Base-by-base conservation (phyloP, 2,888 invertebrate species). In the Dendrolimus pini region DNA sequence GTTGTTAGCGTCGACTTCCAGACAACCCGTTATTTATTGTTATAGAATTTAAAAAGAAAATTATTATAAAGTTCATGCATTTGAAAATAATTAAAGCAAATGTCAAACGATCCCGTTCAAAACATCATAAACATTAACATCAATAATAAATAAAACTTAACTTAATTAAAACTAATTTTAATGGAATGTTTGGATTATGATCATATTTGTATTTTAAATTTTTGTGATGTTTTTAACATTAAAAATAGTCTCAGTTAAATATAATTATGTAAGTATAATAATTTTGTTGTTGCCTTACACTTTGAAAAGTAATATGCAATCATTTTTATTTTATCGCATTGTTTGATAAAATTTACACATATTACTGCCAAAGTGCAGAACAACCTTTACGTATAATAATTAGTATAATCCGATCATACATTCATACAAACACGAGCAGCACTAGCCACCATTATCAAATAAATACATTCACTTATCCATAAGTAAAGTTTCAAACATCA, bases 131-230 rank as follows among this genome's bases (percentile, higher is more conserved):
- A 30, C 30, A 30, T 30, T 30, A 30, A 30, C 3, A 30, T 30
- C 30, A 30, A 30, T 30, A 30, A 30, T 30, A 30, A 30, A 30
- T 30, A 30, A 30, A 30, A 30, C 30, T 30, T 18, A 18, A 18
- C 18, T 18, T 67, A 68, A 66, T 59, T 61, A 68, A 71, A 64
- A 62, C 62, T 69, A 63, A 72, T 65, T 58, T 67, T 61, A 71
- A 76, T 83, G 85, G 85, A 85, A 85, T 85, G 85, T 82, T 65
- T 64, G 62, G 67, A 71, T 61, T 71, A 69, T 74, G 72, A 62
- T 64, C 65, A 56, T 61, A 10, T 47, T 47, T 47, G 9, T 9
- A 6, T 47, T 47, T 47, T 7, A 30, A 47, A 9, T 9, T 10
- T 66, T 71, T 73, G 76, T 78, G 78, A 80, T 77, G 69, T 68